Percentiles rank a stretch among this genome's conserved stretches.
Evolutionary conservation across 2,888 invertebrate genomes (phyloP).

Genomic region (Monopis laevigella): DNA sequence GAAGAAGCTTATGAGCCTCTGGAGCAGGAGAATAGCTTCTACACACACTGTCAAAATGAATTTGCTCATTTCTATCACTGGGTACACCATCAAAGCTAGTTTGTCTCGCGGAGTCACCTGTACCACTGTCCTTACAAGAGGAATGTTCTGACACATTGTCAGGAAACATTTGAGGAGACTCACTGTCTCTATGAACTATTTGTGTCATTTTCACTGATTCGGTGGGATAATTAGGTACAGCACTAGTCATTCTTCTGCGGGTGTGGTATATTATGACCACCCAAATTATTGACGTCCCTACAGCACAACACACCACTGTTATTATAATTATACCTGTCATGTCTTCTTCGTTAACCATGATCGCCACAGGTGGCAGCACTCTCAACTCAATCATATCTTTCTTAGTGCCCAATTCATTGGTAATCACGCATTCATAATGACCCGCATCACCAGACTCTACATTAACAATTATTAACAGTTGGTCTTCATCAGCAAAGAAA

Average conservation of each 20-base stretch:
- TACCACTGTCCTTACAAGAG: constrained; percentile 82
- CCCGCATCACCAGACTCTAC: constrained; percentile 83
- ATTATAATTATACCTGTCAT: constrained; percentile 90
- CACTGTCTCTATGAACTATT: constrained; percentile 61
- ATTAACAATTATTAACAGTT: constrained; percentile 87
- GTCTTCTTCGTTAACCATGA: constrained; percentile 74
- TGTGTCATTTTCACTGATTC: constrained; percentile 60
- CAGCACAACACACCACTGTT: constrained; percentile 89
- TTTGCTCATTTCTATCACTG: constrained; percentile 51
- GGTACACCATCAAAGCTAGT: constrained; percentile 72
- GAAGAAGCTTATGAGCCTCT: constrained; percentile 60
- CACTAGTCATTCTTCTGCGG: constrained; percentile 70
- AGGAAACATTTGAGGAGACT: constrained; percentile 58
- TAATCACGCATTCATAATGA: constrained; percentile 88
- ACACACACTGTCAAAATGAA: constrained; percentile 54
- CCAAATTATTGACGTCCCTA: constrained; percentile 92
- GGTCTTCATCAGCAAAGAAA: constrained; percentile 87
- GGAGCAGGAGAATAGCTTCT: constrained; percentile 58
- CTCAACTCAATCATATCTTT: constrained; percentile 76
- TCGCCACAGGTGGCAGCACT: constrained; percentile 70
- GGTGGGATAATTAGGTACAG: constrained; percentile 52
- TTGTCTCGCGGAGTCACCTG: constrained; percentile 80
- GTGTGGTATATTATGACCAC: constrained; percentile 91
- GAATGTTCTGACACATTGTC: constrained; percentile 80
- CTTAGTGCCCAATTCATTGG: constrained; percentile 83